Base-by-base conservation (phyloP, 2,888 invertebrate species). In the Coelopa pilipes region DNA sequence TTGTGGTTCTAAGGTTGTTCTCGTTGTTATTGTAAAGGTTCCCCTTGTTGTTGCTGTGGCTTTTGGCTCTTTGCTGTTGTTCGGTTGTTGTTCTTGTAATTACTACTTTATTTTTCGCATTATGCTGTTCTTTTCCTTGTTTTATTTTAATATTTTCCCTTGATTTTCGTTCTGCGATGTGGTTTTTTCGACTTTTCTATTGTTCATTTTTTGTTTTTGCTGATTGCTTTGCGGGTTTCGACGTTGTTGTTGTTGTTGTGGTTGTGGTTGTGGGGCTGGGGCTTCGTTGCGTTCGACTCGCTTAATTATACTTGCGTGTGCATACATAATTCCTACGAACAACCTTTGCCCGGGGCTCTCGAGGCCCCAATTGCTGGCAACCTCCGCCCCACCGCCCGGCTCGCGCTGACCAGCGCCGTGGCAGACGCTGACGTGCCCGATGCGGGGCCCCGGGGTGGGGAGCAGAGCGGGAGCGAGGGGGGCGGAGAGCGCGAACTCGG, bases 281-380 rank as follows among this genome's bases (percentile, higher is more conserved):
- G 45, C 10, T 24, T 11, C 21, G 63, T 70, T 19, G 49, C 12
- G 46, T n/a, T 67, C 63, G 68, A 68, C n/a, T 53, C 75, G 76
- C 76, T 84, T 84, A 84, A 84, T 85, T 84, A 82, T 82, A 80
- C 79, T 84, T 82, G 84, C 85, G 84, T 84, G 84, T 76, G 80
- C 78, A 78, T 78, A 79, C 47, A 79, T 77, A 77, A 77, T 78
- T 75, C 77, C 73, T 71, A 69, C 74, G 76, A 71, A 75, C 67
- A 73, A 74, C 73, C 21, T 21, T 66, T 50, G 34, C 53, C 15
- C 13, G 53, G 10, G n/a, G 53, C 15, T n/a, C 53, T 53, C 53
- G n/a, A 53, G n/a, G 53, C 5, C 10, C 53, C 53, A 34, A n/a
- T 53, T 53, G 53, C 10, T n/a, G n/a, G 2, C 53, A 53, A 53